Conservation (phyloP, 2,113 vertebrate genomes). For the Bombycilla garrulus region DNA sequence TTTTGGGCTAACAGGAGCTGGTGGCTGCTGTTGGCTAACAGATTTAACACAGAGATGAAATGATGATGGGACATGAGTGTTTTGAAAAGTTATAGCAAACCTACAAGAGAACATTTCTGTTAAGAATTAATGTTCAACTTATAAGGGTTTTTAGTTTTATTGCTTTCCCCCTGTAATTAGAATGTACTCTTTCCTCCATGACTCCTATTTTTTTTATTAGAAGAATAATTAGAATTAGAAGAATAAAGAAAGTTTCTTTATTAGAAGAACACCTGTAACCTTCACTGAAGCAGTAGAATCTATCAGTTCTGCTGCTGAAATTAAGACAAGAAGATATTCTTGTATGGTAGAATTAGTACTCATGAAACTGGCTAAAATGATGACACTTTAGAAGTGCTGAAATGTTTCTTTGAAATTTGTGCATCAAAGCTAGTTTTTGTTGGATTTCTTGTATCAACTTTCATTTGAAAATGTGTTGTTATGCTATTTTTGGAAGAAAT, state of each 20-base stretch:
- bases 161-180: neutral
- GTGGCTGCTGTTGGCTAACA: neutral
- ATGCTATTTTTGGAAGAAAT: slow-evolving; percentile 50
- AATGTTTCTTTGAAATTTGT: neutral
- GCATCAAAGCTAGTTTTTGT: neutral
- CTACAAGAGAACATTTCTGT: neutral
- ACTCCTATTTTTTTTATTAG: neutral
- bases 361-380: neutral
- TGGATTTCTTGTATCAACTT: slow-evolving; percentile 1
- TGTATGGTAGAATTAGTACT: neutral
- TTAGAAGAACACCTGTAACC: neutral
- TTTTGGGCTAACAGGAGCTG: neutral
- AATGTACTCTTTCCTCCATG: neutral
- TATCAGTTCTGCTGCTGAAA: neutral
- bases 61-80: neutral
- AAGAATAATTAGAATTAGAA: no score
- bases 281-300: neutral
- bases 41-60: neutral
- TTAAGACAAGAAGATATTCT: neutral
- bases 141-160: neutral
- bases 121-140: neutral
- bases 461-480: neutral
- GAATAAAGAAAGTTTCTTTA: no score
- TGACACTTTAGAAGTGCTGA: neutral
- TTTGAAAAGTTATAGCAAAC: neutral